Conservation (phyloP, 2,797 vertebrate genomes). For the Mormyrus hasselquistii region DNA sequence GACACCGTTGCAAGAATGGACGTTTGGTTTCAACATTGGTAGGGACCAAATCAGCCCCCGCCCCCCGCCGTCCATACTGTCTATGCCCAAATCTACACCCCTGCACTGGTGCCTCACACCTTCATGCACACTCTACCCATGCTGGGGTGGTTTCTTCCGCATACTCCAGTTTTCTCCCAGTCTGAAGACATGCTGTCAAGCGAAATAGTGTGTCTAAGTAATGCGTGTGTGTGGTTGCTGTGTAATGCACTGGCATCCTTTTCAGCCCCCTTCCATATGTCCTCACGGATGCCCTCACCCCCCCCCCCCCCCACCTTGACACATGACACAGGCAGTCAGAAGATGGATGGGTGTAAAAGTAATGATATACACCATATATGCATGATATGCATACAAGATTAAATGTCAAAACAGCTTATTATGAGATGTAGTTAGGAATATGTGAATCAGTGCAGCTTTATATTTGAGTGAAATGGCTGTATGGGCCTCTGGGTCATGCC, state of each 20-base stretch:
- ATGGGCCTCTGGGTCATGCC: not conserved
- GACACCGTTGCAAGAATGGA: not conserved
- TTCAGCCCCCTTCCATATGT: not conserved
- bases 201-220: not conserved
- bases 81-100: not conserved
- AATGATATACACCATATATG: not conserved
- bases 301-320: not conserved
- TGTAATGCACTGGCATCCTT: not conserved
- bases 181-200: not conserved
- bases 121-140: not conserved
- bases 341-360: not conserved
- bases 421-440: not conserved
- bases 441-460: not conserved
- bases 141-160: not conserved
- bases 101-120: not conserved
- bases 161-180: not conserved
- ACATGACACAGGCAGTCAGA: not conserved
- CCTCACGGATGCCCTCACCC: not conserved
- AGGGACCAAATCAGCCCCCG: not conserved
- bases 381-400: not conserved
- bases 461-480: not conserved
- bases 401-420: not conserved
- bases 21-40: not conserved
- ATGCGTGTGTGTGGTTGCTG: not conserved
- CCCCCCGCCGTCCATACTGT: not conserved